Base-by-base conservation (phyloP, 2,797 vertebrate genomes). In the Amazonetta brasiliensis region DNA sequence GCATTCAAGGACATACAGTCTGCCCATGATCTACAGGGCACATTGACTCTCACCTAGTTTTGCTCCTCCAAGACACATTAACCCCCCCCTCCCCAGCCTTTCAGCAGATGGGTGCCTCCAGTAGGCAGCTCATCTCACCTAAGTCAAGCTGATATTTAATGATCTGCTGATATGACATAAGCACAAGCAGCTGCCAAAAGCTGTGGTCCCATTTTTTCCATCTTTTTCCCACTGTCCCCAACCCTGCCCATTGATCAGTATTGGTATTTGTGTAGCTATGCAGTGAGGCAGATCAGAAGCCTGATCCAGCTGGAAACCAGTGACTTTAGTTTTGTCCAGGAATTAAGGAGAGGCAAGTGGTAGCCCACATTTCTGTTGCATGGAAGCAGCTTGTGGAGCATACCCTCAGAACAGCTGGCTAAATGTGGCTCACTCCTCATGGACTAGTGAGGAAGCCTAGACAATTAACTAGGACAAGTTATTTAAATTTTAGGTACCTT, bases 1-100 rank as follows among this genome's bases (percentile, higher is more conserved):
- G 37, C 41, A 52, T 43, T 72, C 0, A 0, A 77, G 35, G 21
- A 79, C 76, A 84, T 63, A 52, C 0, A 0, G 31, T 71, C 54
- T 80, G 35, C 18, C 56, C 2, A 0, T 20, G 19, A 20, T 48
- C 50, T 73, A 5, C 15, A 81, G 31, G 25, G 10, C 52, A 87
- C 7, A 18, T 80, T 48, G n/a, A 67, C 71, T 60, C 44, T 78
- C n/a, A 68, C 5, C 18, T 73, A 52, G 78, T 69, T 94, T 92
- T 85, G 6, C 3, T 48, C 44, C 60, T 78, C 50, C 62, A 11
- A 80, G 48, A 44, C 9, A 71, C 69, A 52, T 73, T 67, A 20
- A 41, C 31, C 39, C 3, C 7, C 8, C 7, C 10, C 15, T 7
- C 73, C 22, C 50, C 17, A 79, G 37, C 43, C 16, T 92, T 58